A percentile compares a stretch with the other conserved stretches of the same genome.
Evolutionary conservation across 2,888 invertebrate genomes (phyloP).

Genomic region (Nycteola revayana): DNA sequence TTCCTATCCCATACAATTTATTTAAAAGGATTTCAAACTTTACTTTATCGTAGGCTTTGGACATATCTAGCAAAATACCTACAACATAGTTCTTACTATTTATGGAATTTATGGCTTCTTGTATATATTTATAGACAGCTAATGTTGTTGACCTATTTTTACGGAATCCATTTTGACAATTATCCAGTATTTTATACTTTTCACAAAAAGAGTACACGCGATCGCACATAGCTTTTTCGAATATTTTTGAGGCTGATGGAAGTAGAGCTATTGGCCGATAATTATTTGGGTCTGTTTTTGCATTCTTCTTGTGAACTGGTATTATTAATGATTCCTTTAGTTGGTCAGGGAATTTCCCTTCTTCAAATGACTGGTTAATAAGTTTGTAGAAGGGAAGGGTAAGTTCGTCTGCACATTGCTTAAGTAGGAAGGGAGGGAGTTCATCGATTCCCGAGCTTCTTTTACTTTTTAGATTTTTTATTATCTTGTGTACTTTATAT

Average conservation of each 20-base stretch:
- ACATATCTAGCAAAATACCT: conserved; percentile 1
- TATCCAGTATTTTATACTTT: too few relatives aligned
- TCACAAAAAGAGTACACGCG: too few relatives aligned
- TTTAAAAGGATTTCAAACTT: background rate
- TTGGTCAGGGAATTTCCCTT: background rate
- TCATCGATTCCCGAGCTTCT: conserved; percentile 2
- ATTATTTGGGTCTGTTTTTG: background rate
- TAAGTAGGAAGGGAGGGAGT: conserved; percentile 1
- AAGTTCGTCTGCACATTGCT: conserved; percentile 3
- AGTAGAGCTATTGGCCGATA: background rate
- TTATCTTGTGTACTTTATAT: conserved; percentile 2
- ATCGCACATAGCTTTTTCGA: too few relatives aligned
- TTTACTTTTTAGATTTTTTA: conserved; percentile 6
- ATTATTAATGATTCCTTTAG: background rate
- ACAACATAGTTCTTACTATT: conserved; percentile 1
- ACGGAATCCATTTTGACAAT: too few relatives aligned
- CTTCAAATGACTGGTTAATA: background rate
- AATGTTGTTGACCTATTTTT: too few relatives aligned
- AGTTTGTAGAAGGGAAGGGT: background rate
- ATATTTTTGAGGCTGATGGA: background rate
- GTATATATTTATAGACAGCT: too few relatives aligned
- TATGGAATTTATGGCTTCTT: background rate
- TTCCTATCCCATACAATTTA: background rate
- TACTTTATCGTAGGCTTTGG: background rate
- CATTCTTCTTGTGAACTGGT: background rate